Evolutionary conservation across 1,140 invertebrate genomes (phyloP).

Genomic region (Parapsyche elsis): DNA sequence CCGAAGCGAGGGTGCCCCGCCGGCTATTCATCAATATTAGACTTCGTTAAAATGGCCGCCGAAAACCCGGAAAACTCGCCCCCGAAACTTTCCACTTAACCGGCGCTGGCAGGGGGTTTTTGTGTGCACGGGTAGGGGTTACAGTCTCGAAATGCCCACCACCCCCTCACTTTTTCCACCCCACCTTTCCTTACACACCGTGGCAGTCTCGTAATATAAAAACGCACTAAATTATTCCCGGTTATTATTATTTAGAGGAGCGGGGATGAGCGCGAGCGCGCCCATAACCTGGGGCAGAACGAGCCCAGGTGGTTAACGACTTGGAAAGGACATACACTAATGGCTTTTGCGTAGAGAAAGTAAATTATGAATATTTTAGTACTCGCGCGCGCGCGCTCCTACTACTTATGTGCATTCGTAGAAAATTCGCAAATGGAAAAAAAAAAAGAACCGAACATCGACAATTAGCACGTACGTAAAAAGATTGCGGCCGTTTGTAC

Average conservation of each 20-base stretch:
- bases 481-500: too few relatives aligned
- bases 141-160: conserved; percentile 34
- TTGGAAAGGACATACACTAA: conserved; percentile 55
- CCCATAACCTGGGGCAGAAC: conserved; percentile 40
- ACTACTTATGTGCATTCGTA: neutral
- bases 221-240: conserved; percentile 54
- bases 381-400: neutral
- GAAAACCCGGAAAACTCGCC: conserved; percentile 36
- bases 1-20: conserved; percentile 29
- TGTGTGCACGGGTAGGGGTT: conserved; percentile 13
- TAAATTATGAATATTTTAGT: conserved; percentile 55
- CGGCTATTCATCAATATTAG: conserved; percentile 57
- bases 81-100: conserved; percentile 55
- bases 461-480: too few relatives aligned
- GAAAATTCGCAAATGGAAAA: neutral
- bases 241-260: conserved; percentile 51
- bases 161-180: neutral
- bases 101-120: conserved; percentile 14
- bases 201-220: conserved; percentile 36
- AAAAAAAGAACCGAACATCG: too few relatives aligned
- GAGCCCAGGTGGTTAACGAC: conserved; percentile 54
- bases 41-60: conserved; percentile 55
- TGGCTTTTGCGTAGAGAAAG: conserved; percentile 50
- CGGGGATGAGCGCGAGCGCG: conserved; percentile 15
- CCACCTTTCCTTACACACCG: neutral